A percentile compares a stretch with the other conserved stretches of the same genome.
These are phyloP conservation scores for Glyptemys insculpta DNA, from an alignment of 2,797 vertebrate genomes.

Conservation along the genomic window DNA sequence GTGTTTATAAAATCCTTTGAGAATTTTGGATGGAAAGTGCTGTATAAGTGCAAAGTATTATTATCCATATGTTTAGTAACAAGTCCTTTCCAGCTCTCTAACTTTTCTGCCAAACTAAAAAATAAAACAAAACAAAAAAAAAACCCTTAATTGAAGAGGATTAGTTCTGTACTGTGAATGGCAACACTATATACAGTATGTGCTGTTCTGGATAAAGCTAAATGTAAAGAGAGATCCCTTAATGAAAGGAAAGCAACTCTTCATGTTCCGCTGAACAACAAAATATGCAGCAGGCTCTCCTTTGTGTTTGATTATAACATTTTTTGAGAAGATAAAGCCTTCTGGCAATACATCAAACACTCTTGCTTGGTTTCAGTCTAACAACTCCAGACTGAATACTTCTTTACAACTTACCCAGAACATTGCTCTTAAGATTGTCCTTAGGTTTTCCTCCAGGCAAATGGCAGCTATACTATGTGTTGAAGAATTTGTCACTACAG, in stretches of 20 bases:
- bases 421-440: conserved; percentile 71
- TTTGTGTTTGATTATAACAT: conserved; percentile 72
- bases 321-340: conserved; percentile 71
- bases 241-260: conserved; percentile 73
- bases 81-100: background rate
- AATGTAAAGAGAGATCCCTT: conserved; percentile 49
- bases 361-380: conserved; percentile 68
- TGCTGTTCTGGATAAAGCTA: conserved; percentile 61
- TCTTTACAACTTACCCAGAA: conserved; percentile 61
- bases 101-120: conserved; percentile 34
- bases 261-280: conserved; percentile 61
- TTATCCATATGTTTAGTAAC: background rate
- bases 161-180: conserved; percentile 54
- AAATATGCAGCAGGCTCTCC: conserved; percentile 58
- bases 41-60: background rate
- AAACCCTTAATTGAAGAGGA: conserved; percentile 31
- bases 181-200: conserved; percentile 39
- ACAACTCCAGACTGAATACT: conserved; percentile 50
- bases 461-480: conserved; percentile 54
- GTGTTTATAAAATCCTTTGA: background rate
- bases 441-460: conserved; percentile 78
- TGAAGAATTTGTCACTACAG: conserved; percentile 69
- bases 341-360: conserved; percentile 75
- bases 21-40: background rate
- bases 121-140: background rate